Conservation (phyloP, 2,888 invertebrate species). For the Linyphia triangularis region DNA sequence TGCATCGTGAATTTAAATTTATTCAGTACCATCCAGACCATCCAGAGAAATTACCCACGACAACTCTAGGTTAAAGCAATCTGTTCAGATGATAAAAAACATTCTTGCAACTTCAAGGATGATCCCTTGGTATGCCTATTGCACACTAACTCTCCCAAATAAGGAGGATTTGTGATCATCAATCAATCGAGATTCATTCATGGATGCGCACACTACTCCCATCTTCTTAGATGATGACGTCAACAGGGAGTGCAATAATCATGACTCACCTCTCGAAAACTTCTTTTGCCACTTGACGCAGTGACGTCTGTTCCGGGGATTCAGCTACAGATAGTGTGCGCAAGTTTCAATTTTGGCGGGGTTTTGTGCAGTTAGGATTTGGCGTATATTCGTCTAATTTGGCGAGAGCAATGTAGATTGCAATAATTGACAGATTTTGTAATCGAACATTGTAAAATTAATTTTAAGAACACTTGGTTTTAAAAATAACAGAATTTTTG, state of each 20-base stretch:
- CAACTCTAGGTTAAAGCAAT: too few species aligned
- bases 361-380: background rate
- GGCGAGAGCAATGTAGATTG: too few species aligned
- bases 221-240: background rate
- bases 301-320: background rate
- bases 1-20: too few species aligned
- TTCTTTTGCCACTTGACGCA: conserved; percentile 6
- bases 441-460: too few species aligned
- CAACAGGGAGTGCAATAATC: background rate
- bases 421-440: too few species aligned
- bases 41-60: too few species aligned
- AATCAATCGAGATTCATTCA: conserved; percentile 3
- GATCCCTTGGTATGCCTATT: background rate
- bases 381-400: background rate
- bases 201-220: background rate
- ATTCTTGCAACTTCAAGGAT: background rate
- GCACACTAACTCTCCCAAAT: background rate
- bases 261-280: conserved; percentile 26
- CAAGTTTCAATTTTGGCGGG: conserved; percentile 16
- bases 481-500: too few species aligned
- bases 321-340: background rate
- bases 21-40: too few species aligned
- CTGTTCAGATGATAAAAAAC: too few species aligned
- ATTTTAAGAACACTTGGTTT: too few species aligned
- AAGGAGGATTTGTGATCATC: background rate